These are phyloP conservation scores for Genyomyrus donnyi DNA, from an alignment of 2,113 vertebrate genomes.

Conservation along the genomic window DNA sequence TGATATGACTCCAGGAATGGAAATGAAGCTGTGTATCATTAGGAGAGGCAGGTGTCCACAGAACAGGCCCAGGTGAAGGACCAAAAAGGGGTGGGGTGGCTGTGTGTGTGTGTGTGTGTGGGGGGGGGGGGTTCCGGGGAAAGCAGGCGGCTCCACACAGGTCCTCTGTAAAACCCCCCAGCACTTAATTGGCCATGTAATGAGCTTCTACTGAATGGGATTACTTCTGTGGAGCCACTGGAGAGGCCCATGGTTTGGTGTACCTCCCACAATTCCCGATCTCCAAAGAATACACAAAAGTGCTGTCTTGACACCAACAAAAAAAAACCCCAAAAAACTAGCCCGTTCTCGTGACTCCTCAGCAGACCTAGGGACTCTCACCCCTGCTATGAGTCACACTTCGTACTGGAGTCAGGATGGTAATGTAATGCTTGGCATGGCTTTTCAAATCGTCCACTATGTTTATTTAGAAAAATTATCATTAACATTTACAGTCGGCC, in stretches of 20 bases:
- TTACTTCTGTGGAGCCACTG: constrained; percentile 69
- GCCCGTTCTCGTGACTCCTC: constrained; percentile 60
- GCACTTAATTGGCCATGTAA: constrained; percentile 84
- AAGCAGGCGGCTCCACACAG: constrained; percentile 51
- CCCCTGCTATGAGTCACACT: neutral
- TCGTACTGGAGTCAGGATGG: neutral
- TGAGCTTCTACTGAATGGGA: constrained; percentile 68
- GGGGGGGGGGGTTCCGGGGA: constrained; percentile 38
- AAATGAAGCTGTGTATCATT: constrained; percentile 80
- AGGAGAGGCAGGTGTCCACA: constrained; percentile 82
- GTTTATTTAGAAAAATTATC: neutral
- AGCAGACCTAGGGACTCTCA: constrained; percentile 35
- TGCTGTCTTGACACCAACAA: constrained; percentile 52
- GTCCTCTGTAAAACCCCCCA: constrained; percentile 30
- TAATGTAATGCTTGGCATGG: neutral
- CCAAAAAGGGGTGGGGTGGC: constrained; percentile 25
- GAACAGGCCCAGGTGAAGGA: constrained; percentile 78
- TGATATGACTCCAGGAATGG: constrained; percentile 75
- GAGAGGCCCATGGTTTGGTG: constrained; percentile 57
- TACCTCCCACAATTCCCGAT: constrained; percentile 65
- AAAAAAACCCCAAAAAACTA: constrained; percentile 32
- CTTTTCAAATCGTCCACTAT: neutral
- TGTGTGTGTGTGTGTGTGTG: neutral
- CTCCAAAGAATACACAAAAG: constrained; percentile 63
- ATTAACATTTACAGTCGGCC: neutral